Percentiles rank a stretch among this genome's conserved stretches.
Conservation (phyloP, 2,888 invertebrate species). For the Reticulitermes lucifugus region DNA sequence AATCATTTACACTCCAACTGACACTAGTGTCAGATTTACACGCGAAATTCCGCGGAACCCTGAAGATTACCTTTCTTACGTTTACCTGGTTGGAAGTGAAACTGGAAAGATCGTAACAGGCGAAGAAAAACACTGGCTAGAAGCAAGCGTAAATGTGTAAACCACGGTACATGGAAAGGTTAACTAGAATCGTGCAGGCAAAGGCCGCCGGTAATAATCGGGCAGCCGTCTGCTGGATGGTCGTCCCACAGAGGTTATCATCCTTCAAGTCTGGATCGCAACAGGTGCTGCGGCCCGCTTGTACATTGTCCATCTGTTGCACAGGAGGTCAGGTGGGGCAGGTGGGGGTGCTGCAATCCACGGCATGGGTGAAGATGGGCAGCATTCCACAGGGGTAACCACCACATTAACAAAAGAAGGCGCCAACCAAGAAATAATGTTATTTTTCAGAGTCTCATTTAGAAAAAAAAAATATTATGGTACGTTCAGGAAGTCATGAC, state of each 20-base stretch:
- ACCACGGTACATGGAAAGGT: constrained; percentile 13
- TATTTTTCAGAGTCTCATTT: too few species aligned
- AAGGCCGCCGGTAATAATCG: constrained; percentile 23
- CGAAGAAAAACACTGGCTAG: neutral
- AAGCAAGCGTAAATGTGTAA: constrained; percentile 11
- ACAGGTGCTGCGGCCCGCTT: constrained; percentile 17
- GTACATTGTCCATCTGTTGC: constrained; percentile 37
- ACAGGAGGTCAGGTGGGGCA: constrained; percentile 5
- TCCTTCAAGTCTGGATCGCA: neutral
- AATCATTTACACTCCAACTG: too few species aligned
- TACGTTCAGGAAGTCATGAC: too few species aligned
- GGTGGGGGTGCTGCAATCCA: constrained; percentile 15
- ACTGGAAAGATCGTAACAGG: too few species aligned
- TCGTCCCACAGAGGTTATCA: constrained; percentile 10
- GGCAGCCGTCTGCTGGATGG: neutral
- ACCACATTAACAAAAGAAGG: neutral
- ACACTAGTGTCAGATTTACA: too few species aligned
- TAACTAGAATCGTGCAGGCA: neutral
- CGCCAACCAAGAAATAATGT: too few species aligned
- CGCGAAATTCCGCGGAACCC: too few species aligned
- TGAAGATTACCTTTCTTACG: too few species aligned
- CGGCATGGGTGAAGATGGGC: neutral
- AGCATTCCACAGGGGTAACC: constrained; percentile 11
- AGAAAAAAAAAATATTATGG: too few species aligned
- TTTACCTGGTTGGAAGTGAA: too few species aligned